Evolutionary conservation across 2,888 invertebrate species (phyloP), one percentile per base, ranked within the genome.

Genomic region (Amiota mariae): DNA sequence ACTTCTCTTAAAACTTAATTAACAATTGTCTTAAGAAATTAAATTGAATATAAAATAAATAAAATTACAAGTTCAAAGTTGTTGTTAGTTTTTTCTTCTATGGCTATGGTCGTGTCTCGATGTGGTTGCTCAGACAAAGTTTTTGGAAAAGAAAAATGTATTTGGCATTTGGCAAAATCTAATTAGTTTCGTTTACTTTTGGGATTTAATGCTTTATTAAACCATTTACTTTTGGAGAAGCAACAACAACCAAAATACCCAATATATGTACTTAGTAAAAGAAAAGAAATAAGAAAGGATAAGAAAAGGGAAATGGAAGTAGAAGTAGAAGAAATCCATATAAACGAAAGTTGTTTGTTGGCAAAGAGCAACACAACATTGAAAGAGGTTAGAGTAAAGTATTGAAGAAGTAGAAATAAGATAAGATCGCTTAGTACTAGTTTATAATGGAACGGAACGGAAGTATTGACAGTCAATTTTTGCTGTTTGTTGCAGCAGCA

Each of bases 161-260:
- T 61, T 57, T 51, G 73, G 59, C 49, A 82, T 67, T 75, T 76
- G 36, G 51, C 20, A 61, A 83, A 87, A 85, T 84, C 79, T 79
- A 87, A 85, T 88, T 87, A 85, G 82, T 82, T 85, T 78, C 80
- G 81, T 87, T 87, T 85, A 84, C 80, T 80, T 81, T 77, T 75
- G 77, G 79, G 82, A 84, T 87, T 84, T 80, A 79, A 75, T 75
- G 74, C 61, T 71, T 77, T 77, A 75, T 73, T 64, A 64, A 70
- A 73, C 48, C 47, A 67, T 72, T 72, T 68, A 68, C 54, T 54
- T 54, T 12, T 63, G 49, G 20, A 75, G 70, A 13, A 63, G 47
- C 20, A 20, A 59, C 59, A 18, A 46, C 36, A 36, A 46, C 36
- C 9, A 36, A 36, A 59, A 59, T 15, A 18, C 18, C 10, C 57